phyloP scores from a whole-genome alignment of 1,140 invertebrate species.

The Dermatophagoides farinae region DNA sequence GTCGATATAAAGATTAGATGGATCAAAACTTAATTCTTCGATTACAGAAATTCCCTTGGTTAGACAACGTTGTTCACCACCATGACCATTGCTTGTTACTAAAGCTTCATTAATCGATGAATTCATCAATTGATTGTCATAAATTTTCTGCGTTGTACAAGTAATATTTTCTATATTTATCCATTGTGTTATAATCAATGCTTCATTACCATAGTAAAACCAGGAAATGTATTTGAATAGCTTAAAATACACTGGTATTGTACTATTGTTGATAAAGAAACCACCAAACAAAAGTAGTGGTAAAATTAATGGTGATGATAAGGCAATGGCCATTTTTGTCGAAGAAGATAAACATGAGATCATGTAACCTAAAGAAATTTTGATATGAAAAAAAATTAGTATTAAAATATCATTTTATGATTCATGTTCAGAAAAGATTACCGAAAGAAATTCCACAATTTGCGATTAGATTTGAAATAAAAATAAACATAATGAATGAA shows the following conservation, averaged over 20 bases:
- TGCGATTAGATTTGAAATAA: constrained; percentile 24
- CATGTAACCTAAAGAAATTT: constrained; percentile 45
- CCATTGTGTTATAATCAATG: constrained; percentile 85
- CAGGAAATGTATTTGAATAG: constrained; percentile 86
- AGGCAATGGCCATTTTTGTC: constrained; percentile 59
- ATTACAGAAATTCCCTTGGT: constrained; percentile 48
- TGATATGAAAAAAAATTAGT: not conserved
- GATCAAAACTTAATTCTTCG: constrained; percentile 51
- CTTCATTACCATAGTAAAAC: constrained; percentile 85
- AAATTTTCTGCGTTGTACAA: constrained; percentile 36
- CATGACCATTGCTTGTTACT: not conserved
- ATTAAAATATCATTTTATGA: not conserved
- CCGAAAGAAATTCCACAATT: constrained; percentile 28
- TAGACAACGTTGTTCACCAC: constrained; percentile 1
- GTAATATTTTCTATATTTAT: constrained; percentile 47
- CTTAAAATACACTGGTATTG: constrained; percentile 62
- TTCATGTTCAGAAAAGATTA: not conserved
- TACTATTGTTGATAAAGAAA: constrained; percentile 77
- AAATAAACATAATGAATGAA: constrained; percentile 23
- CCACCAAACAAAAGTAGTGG: constrained; percentile 84
- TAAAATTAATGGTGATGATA: constrained; percentile 72
- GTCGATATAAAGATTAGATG: constrained; percentile 48
- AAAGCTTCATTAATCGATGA: constrained; percentile 9
- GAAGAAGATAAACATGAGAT: constrained; percentile 61
- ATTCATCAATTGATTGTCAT: not conserved